A percentile compares a stretch with the other conserved stretches of the same genome.
Conservation (phyloP, 2,113 vertebrate species). For the Syngnathus scovelli region DNA sequence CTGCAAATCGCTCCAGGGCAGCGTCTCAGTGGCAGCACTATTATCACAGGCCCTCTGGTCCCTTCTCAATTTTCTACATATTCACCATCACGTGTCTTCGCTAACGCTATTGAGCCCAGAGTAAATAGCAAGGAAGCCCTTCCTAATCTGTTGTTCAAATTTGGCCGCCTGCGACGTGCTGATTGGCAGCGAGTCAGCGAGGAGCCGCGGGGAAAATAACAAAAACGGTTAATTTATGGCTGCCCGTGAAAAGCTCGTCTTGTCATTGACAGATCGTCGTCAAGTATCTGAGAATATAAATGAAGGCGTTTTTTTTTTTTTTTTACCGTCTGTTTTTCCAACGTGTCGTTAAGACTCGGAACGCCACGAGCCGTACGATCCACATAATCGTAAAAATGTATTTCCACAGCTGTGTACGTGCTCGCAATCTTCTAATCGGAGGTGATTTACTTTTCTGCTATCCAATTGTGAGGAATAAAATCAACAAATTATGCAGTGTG, state of each 20-base stretch:
- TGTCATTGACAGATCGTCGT: slow-evolving; percentile 25
- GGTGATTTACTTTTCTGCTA: not conserved
- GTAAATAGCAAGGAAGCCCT: slow-evolving; percentile 28
- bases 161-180: slow-evolving; percentile 39
- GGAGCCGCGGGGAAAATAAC: not conserved
- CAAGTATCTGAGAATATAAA: slow-evolving; percentile 36
- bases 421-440: not conserved
- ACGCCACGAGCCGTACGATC: slow-evolving; percentile 11
- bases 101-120: slow-evolving; percentile 14
- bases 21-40: not conserved
- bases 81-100: slow-evolving; percentile 15
- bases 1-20: not conserved
- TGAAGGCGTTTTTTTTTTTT: slow-evolving; percentile 9
- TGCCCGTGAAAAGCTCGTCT: slow-evolving; percentile 14
- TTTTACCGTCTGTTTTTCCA: slow-evolving; percentile 19
- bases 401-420: slow-evolving; percentile 9
- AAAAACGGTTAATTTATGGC: slow-evolving; percentile 22
- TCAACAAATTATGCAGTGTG: slow-evolving; percentile 4
- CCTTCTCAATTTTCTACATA: slow-evolving; percentile 9
- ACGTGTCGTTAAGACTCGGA: slow-evolving; percentile 13
- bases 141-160: slow-evolving; percentile 45
- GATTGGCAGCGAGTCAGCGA: slow-evolving; percentile 35
- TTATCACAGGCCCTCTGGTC: slow-evolving; percentile 2
- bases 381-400: slow-evolving; percentile 20
- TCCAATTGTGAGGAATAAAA: not conserved